phyloP scores from a whole-genome alignment of 64 coral and sea anemone species.

The Porites australiensis region DNA sequence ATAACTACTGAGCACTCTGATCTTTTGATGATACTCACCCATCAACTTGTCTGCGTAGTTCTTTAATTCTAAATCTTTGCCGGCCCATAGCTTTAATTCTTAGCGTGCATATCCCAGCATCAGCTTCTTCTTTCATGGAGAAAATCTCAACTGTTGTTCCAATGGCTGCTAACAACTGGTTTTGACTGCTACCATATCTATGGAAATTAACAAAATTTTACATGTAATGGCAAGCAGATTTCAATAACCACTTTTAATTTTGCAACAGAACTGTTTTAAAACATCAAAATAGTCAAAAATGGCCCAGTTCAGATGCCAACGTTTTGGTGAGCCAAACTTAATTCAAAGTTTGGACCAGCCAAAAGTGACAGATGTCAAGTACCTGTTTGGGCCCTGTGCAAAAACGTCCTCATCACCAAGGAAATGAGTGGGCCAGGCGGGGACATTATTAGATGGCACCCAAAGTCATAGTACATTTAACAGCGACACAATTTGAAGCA shows the following conservation, averaged over 20 bases:
- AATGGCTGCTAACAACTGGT: constrained; percentile 77
- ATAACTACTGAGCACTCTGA: not conserved
- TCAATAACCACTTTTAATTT: not conserved
- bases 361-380: too few species aligned
- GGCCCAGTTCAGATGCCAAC: too few species aligned
- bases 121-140: constrained; percentile 94
- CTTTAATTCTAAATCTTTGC: constrained; percentile 91
- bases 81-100: constrained; percentile 90
- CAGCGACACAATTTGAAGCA: too few species aligned
- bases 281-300: too few species aligned
- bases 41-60: constrained; percentile 93
- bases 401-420: too few species aligned
- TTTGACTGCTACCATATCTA: constrained; percentile 33
- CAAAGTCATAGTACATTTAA: too few species aligned
- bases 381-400: too few species aligned
- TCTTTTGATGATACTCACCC: constrained; percentile 57
- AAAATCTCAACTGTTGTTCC: constrained; percentile 98
- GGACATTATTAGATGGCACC: too few species aligned
- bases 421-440: too few species aligned
- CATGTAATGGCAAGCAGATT: not conserved
- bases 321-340: too few species aligned
- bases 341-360: too few species aligned
- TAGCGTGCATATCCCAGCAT: constrained; percentile 89
- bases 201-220: not conserved
- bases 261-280: too few species aligned